A percentile compares a stretch with the other conserved stretches of the same genome.
Conservation (phyloP, 2,113 vertebrate genomes). For the Argyrosomus japonicus region DNA sequence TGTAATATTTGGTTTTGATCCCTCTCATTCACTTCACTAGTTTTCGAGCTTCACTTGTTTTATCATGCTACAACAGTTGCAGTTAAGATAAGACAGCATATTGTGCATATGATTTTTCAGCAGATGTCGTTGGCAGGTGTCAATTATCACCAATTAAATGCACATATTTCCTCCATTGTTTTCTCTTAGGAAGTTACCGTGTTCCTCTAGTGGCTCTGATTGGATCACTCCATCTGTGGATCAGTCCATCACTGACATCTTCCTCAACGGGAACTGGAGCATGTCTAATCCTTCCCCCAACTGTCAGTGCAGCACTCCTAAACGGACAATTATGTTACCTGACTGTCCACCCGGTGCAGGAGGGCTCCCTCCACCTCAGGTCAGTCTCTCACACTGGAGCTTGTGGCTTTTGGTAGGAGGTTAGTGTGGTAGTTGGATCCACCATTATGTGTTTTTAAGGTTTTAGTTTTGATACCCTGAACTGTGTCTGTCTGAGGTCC, state of each 20-base stretch:
- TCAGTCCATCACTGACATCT: constrained; percentile 86
- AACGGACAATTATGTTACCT: constrained; percentile 90
- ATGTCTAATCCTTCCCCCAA: constrained; percentile 94
- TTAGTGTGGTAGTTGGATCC: not conserved
- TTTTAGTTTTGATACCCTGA: not conserved
- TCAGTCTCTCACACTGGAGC: constrained; percentile 55
- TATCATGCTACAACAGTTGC: not conserved
- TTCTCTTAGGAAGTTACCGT: constrained; percentile 74
- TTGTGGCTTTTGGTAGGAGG: not conserved
- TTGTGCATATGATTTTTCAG: not conserved
- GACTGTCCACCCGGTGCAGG: constrained; percentile 92
- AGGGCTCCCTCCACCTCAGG: constrained; percentile 93
- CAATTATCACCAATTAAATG: not conserved
- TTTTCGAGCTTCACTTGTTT: not conserved
- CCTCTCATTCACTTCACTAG: not conserved
- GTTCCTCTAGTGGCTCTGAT: constrained; percentile 69
- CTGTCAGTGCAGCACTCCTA: constrained; percentile 91
- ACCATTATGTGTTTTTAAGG: not conserved
- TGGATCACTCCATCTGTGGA: constrained; percentile 89
- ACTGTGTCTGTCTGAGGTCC: constrained; percentile 1
- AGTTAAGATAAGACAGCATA: not conserved
- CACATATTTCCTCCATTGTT: not conserved
- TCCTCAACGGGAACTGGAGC: constrained; percentile 93
- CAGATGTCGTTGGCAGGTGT: not conserved
- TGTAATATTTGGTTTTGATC: not conserved